phyloP scores from a whole-genome alignment of 92 coral and sea anemone species.

The Parazoanthus darwini region DNA sequence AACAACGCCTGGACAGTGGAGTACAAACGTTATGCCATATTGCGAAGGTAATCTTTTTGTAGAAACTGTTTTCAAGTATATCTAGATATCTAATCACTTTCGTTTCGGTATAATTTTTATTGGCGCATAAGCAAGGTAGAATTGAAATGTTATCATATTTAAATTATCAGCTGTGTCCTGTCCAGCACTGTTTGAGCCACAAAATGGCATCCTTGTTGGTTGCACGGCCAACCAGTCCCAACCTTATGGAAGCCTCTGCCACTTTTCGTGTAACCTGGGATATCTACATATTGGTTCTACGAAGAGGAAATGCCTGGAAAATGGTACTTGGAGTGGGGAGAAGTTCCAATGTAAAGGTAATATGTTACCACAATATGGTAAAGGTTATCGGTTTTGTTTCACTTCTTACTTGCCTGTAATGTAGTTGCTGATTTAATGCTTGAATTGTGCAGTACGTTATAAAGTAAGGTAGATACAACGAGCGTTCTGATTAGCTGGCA shows the following conservation, averaged over 20 bases:
- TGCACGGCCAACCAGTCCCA: not conserved
- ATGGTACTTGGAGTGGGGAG: slow-evolving; percentile 1
- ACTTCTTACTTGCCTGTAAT: too few species aligned
- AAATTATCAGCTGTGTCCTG: not conserved
- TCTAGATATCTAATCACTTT: too few species aligned
- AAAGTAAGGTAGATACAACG: too few species aligned
- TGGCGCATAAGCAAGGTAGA: too few species aligned
- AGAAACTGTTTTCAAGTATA: not conserved
- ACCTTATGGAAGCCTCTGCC: not conserved
- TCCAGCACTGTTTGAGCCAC: not conserved
- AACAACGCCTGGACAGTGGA: not conserved
- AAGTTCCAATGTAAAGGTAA: not conserved
- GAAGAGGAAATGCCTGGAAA: not conserved
- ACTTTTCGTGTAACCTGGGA: not conserved
- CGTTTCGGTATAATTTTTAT: too few species aligned
- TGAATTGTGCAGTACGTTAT: too few species aligned
- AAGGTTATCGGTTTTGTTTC: not conserved
- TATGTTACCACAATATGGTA: too few species aligned
- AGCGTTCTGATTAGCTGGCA: too few species aligned
- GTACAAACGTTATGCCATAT: not conserved
- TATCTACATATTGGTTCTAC: not conserved
- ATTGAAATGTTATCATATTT: not conserved
- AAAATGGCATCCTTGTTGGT: not conserved
- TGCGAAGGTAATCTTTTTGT: not conserved
- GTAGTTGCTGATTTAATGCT: too few species aligned